phyloP scores from a whole-genome alignment of 2,888 invertebrate genomes.

The Pomacea canaliculata region DNA sequence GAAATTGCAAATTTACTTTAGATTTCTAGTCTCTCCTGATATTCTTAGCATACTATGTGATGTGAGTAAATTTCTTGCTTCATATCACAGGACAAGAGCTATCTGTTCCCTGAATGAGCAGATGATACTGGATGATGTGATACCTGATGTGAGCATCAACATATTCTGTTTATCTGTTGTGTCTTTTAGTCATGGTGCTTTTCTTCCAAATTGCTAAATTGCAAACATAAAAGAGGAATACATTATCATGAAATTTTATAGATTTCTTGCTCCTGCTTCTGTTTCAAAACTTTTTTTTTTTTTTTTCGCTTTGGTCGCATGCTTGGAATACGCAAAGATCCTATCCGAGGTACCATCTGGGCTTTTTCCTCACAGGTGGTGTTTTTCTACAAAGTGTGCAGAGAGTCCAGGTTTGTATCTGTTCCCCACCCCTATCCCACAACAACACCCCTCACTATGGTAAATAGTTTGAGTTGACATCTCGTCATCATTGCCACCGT shows the following conservation, averaged over 20 bases:
- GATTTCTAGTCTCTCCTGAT: too few relatives aligned
- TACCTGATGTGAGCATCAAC: conserved; percentile 67
- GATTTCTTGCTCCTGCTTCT: background rate
- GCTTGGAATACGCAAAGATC: conserved; percentile 85
- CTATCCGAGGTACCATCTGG: conserved; percentile 83
- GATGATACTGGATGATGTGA: conserved; percentile 84
- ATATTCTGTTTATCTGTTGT: background rate
- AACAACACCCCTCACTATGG: too few relatives aligned
- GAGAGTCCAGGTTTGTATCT: conserved; percentile 75
- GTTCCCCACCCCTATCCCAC: too few relatives aligned
- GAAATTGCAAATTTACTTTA: too few relatives aligned
- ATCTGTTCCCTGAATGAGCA: conserved; percentile 88
- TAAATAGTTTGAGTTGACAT: too few relatives aligned
- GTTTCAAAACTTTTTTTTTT: background rate
- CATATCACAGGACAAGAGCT: conserved; percentile 77
- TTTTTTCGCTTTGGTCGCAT: conserved; percentile 78
- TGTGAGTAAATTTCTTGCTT: too few relatives aligned
- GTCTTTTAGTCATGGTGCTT: background rate
- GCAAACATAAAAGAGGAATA: background rate
- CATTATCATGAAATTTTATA: background rate
- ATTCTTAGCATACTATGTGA: too few relatives aligned
- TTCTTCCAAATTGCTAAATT: background rate
- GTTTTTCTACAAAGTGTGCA: conserved; percentile 85
- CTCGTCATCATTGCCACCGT: too few relatives aligned
- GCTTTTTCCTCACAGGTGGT: conserved; percentile 86